Conservation (phyloP, 1,140 invertebrate species). For the Drosophila melanica region DNA sequence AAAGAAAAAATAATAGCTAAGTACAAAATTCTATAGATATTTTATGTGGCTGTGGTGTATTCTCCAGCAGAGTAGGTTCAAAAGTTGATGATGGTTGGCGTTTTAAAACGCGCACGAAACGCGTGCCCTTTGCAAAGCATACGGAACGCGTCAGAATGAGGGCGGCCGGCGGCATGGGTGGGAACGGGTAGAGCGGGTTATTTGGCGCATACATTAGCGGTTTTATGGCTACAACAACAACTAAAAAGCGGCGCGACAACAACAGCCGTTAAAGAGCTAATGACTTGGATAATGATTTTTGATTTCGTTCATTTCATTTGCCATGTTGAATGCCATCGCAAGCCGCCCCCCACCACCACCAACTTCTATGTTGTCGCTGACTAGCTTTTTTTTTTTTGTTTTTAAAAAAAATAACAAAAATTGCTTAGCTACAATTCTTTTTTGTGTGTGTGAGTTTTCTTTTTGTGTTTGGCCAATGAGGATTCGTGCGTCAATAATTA, state of each 20-base stretch:
- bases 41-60: constrained; percentile 17
- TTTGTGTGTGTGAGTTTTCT: constrained; percentile 12
- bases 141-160: too few relatives aligned
- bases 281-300: constrained; percentile 75
- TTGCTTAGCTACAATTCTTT: constrained; percentile 43
- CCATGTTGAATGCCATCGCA: constrained; percentile 34
- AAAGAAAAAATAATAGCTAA: neutral
- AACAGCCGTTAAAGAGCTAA: constrained; percentile 68
- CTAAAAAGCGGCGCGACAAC: constrained; percentile 35
- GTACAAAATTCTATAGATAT: constrained; percentile 2
- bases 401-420: constrained; percentile 39
- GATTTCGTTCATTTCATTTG: constrained; percentile 63
- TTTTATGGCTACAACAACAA: constrained; percentile 46
- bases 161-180: neutral
- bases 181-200: constrained; percentile 1
- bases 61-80: constrained; percentile 43
- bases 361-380: constrained; percentile 20
- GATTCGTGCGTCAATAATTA: constrained; percentile 82
- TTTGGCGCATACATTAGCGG: constrained; percentile 54
- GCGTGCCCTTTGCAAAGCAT: neutral
- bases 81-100: constrained; percentile 45
- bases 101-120: constrained; percentile 27
- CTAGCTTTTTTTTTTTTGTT: too few relatives aligned
- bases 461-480: constrained; percentile 41
- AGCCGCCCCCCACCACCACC: neutral